Conservation (phyloP, 2,888 invertebrate genomes). For the Tridacna crocea region DNA sequence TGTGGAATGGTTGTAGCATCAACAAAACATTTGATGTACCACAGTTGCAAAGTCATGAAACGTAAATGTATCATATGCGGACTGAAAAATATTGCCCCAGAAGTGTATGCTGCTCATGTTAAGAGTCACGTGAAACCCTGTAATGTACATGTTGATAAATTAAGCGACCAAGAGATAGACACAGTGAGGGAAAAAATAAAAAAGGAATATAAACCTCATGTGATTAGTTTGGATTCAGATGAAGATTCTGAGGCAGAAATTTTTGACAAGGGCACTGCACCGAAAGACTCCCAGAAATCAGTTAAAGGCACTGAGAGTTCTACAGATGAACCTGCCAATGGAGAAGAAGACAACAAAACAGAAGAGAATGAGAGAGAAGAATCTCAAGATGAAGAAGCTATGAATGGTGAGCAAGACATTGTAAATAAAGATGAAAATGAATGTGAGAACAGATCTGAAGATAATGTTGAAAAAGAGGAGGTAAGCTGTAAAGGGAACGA, state of each 20-base stretch:
- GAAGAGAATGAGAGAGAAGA: slow-evolving; percentile 23
- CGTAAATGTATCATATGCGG: slow-evolving; percentile 73
- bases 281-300: not conserved
- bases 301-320: not conserved
- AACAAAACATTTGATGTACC: slow-evolving; percentile 68
- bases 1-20: slow-evolving; percentile 80
- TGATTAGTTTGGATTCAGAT: slow-evolving; percentile 57
- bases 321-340: not conserved
- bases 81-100: slow-evolving; percentile 64
- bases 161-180: slow-evolving; percentile 57
- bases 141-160: slow-evolving; percentile 64
- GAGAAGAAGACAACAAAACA: not conserved
- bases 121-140: slow-evolving; percentile 75
- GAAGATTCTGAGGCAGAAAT: slow-evolving; percentile 55
- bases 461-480: slow-evolving; percentile 21
- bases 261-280: slow-evolving; percentile 30
- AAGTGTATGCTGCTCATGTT: slow-evolving; percentile 66
- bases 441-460: slow-evolving; percentile 8
- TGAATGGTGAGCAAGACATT: not conserved
- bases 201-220: slow-evolving; percentile 55
- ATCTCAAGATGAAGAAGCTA: slow-evolving; percentile 25
- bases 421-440: slow-evolving; percentile 5
- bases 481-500: not conserved
- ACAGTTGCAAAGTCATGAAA: slow-evolving; percentile 72
- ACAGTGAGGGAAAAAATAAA: slow-evolving; percentile 53